Conservation (phyloP, 2,113 vertebrate genomes). For the Notechis scutatus region DNA sequence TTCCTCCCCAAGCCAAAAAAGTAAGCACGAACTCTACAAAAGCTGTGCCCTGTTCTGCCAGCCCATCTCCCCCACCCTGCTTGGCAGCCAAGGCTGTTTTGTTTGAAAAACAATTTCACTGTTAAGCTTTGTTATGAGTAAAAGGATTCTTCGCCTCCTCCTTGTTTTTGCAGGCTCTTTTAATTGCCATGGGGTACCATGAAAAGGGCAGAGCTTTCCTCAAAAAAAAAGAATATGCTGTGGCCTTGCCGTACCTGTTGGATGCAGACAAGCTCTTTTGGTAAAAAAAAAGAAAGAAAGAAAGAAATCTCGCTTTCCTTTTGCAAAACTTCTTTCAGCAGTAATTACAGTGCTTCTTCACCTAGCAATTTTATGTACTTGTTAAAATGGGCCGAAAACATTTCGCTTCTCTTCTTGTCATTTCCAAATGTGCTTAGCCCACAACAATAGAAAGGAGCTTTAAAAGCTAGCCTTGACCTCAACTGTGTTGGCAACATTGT, state of each 20-base stretch:
- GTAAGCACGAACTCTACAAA: conserved; percentile 58
- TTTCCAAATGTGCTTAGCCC: background rate
- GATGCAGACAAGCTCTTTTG: conserved; percentile 91
- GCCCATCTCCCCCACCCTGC: background rate
- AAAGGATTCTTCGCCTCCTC: background rate
- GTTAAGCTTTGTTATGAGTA: background rate
- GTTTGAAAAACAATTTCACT: background rate
- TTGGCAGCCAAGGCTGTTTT: background rate
- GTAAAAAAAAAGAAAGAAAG: conserved; percentile 65
- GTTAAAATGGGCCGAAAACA: background rate
- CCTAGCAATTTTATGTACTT: background rate
- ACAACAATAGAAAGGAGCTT: too few species aligned
- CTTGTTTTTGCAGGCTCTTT: conserved; percentile 80
- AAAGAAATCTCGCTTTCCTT: background rate
- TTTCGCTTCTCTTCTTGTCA: background rate
- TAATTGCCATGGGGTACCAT: conserved; percentile 93
- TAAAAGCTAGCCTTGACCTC: background rate
- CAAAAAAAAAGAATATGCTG: conserved; percentile 87
- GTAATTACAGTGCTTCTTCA: background rate
- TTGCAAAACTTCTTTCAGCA: background rate
- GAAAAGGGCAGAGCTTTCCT: conserved; percentile 93
- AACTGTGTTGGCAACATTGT: background rate
- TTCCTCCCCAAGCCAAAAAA: conserved; percentile 83
- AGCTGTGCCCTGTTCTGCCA: too few species aligned
- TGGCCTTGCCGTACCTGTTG: conserved; percentile 84